Base-by-base conservation (phyloP, 2,888 invertebrate species). In the Malacosoma neustria region DNA sequence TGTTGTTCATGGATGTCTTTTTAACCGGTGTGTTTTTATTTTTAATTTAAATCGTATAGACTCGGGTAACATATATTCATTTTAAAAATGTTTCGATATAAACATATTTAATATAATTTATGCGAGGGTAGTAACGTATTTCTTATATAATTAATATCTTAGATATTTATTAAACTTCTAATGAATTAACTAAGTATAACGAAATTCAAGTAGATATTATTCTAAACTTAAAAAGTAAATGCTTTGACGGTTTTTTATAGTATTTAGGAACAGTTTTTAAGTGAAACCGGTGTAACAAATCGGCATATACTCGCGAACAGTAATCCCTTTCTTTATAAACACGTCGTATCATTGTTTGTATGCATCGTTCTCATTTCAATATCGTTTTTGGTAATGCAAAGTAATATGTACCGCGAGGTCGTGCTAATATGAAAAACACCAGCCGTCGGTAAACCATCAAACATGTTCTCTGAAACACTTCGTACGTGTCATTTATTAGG, bases 1-100 rank as follows among this genome's bases (percentile, higher is more conserved):
- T 77, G 65, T 79, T 85, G 80, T 85, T 85, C 84, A 85, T 85
- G 85, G 85, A 85, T 85, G 82, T 85, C 76, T 74, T 81, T 77
- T 82, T 84, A 82, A 85, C 72, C 68, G 85, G 85, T 85, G 79
- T 73, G 85, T 85, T 69, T 64, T 64, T 40, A 55, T 57, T 64
- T 55, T 43, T 57, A 54, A 47, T 49, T 57, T 52, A 55, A 51
- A 41, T 43, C 40, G 37, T 42, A 15, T 51, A 49, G 45, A 44
- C 38, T 22, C 22, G 9, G 22, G 22, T 22, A 22, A 22, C 22
- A n/a, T n/a, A n/a, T n/a, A n/a, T n/a, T n/a, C n/a, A n/a, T n/a
- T n/a, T n/a, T n/a, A n/a, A n/a, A n/a, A n/a, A n/a, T n/a, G n/a
- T n/a, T n/a, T n/a, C n/a, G n/a, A n/a, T n/a, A n/a, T n/a, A n/a